Evolutionary conservation across 2,113 vertebrate genomes (phyloP).

Genomic region (Indicator indicator): DNA sequence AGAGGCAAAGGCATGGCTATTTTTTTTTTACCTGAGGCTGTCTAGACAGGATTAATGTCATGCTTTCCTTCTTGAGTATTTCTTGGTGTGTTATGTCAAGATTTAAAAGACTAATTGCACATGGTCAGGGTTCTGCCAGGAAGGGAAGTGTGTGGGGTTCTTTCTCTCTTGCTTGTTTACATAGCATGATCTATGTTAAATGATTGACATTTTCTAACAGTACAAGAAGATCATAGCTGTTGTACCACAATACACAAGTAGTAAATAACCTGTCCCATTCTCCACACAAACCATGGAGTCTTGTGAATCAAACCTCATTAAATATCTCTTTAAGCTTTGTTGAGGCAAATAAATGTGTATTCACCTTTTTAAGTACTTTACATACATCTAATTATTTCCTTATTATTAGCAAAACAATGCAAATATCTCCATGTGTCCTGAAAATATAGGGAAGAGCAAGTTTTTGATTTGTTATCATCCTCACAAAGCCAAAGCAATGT

Average conservation of each 20-base stretch:
- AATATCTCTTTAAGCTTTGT: background rate
- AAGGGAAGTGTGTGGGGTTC: rapidly evolving
- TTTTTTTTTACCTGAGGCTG: background rate
- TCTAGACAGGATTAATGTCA: background rate
- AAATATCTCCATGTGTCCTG: background rate
- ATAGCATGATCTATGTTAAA: background rate
- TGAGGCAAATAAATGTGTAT: background rate
- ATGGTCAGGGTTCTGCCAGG: background rate
- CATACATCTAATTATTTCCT: background rate
- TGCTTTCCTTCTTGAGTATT: background rate
- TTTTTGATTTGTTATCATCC: background rate
- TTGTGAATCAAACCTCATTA: background rate
- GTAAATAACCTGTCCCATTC: background rate
- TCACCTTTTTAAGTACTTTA: background rate
- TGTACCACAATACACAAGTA: background rate
- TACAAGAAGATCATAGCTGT: background rate
- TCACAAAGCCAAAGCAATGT: background rate
- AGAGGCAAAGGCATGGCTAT: background rate
- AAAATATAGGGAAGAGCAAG: background rate
- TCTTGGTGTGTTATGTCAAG: background rate
- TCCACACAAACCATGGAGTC: background rate
- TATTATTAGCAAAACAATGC: background rate
- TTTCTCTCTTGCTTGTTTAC: background rate
- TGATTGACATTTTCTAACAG: background rate
- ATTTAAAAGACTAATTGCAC: background rate